These are phyloP conservation scores for Drosophila tripunctata DNA, from an alignment of 2,888 invertebrate species.

Conservation along the genomic window DNA sequence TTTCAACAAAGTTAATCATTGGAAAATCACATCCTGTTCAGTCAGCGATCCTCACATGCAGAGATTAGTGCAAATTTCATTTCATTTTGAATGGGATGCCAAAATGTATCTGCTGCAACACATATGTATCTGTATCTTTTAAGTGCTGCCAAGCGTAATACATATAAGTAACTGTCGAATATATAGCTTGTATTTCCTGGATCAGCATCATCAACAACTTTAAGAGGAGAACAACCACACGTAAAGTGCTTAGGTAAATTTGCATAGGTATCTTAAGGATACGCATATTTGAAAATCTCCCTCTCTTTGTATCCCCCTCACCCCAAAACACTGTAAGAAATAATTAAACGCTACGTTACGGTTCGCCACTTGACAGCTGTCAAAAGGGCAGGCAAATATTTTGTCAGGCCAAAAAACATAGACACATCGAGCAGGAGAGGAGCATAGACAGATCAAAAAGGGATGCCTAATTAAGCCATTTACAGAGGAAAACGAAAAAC, in stretches of 20 bases:
- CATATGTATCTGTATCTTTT: constrained; percentile 34
- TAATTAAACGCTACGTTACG: constrained; percentile 67
- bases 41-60: constrained; percentile 30
- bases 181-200: constrained; percentile 38
- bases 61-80: constrained; percentile 74
- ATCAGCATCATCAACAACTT: not conserved
- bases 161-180: constrained; percentile 19
- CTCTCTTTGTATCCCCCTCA: not conserved
- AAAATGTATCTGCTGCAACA: constrained; percentile 15
- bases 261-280: constrained; percentile 56
- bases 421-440: not conserved
- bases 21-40: constrained; percentile 83
- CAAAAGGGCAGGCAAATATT: constrained; percentile 73
- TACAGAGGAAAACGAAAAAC: constrained; percentile 24
- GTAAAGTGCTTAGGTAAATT: constrained; percentile 67
- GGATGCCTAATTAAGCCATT: constrained; percentile 70
- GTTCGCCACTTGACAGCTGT: constrained; percentile 76
- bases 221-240: constrained; percentile 43
- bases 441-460: constrained; percentile 1
- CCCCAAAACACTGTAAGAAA: no score
- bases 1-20: constrained; percentile 82
- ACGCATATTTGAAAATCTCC: constrained; percentile 11
- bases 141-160: constrained; percentile 48
- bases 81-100: constrained; percentile 17
- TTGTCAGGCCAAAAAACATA: constrained; percentile 52